Evolutionary conservation across 1,140 invertebrate species (phyloP).

Genomic region (Drosophila auraria): DNA sequence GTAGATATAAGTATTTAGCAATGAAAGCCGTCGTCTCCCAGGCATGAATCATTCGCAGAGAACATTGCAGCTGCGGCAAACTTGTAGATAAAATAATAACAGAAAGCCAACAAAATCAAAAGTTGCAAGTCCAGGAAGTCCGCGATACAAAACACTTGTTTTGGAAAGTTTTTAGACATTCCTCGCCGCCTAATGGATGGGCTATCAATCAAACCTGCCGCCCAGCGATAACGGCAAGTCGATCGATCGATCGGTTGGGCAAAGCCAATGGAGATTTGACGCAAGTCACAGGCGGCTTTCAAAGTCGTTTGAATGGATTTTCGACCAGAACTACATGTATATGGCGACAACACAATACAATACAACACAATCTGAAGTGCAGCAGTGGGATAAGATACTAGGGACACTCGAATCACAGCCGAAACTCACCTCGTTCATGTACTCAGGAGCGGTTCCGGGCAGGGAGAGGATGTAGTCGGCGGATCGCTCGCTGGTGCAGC

Average conservation of each 20-base stretch:
- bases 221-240: slow-evolving; percentile 27
- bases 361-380: slow-evolving; percentile 61
- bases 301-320: slow-evolving; percentile 61
- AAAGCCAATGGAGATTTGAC: slow-evolving; percentile 49
- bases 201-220: slow-evolving; percentile 68
- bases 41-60: slow-evolving; percentile 37
- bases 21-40: background rate
- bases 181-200: slow-evolving; percentile 33
- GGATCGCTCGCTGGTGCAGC: slow-evolving; percentile 85
- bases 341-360: slow-evolving; percentile 45
- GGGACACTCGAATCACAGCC: slow-evolving; percentile 6
- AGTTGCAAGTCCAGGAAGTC: slow-evolving; percentile 53
- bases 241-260: slow-evolving; percentile 25
- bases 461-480: slow-evolving; percentile 87
- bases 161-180: slow-evolving; percentile 75
- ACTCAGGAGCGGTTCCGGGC: slow-evolving; percentile 85
- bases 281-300: slow-evolving; percentile 60
- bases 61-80: slow-evolving; percentile 13
- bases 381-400: slow-evolving; percentile 67
- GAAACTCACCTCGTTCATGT: slow-evolving; percentile 86
- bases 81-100: background rate
- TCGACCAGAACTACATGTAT: slow-evolving; percentile 8
- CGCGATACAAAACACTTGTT: slow-evolving; percentile 58
- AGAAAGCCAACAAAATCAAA: background rate
- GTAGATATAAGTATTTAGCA: slow-evolving; percentile 20